Conservation (phyloP, 2,113 vertebrate species). For the Triplophysa tibetana region DNA sequence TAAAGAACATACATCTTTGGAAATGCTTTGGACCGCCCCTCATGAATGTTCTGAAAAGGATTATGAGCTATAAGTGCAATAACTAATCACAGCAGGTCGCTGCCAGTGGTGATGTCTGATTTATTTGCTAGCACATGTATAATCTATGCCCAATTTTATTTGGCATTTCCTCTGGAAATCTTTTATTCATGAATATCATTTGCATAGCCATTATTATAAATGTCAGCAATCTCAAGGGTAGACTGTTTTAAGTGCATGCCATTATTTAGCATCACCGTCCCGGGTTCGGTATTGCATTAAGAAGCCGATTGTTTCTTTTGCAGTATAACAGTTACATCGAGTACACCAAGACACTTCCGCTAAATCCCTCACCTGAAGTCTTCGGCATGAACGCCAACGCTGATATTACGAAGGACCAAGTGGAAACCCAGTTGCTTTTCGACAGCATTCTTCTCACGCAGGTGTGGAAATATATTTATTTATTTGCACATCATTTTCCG, state of each 20-base stretch:
- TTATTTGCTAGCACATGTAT: slow-evolving; percentile 69
- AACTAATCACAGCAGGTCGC: slow-evolving; percentile 63
- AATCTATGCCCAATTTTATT: slow-evolving; percentile 71
- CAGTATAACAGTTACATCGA: slow-evolving; percentile 82
- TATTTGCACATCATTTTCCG: not conserved
- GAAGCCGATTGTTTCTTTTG: slow-evolving; percentile 39
- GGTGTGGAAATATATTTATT: slow-evolving; percentile 60
- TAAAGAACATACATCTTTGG: slow-evolving; percentile 27
- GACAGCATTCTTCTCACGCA: slow-evolving; percentile 85
- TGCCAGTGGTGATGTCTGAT: slow-evolving; percentile 64
- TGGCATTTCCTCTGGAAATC: slow-evolving; percentile 70
- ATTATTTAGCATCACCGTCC: slow-evolving; percentile 61
- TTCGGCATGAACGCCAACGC: slow-evolving; percentile 88
- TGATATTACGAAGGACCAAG: slow-evolving; percentile 85
- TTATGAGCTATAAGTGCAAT: slow-evolving; percentile 67
- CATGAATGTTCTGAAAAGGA: slow-evolving; percentile 67
- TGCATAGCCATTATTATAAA: slow-evolving; percentile 80
- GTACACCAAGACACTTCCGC: slow-evolving; percentile 81
- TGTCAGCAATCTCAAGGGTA: slow-evolving; percentile 73
- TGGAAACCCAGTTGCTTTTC: slow-evolving; percentile 83
- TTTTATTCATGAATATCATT: slow-evolving; percentile 78
- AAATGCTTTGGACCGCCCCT: not conserved
- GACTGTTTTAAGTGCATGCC: slow-evolving; percentile 67
- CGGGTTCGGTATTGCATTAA: slow-evolving; percentile 56
- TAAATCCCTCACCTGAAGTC: slow-evolving; percentile 82